Percentiles rank a stretch among this genome's conserved stretches.
Evolutionary conservation across 2,797 vertebrate genomes (phyloP).

Genomic region (Phrynocephalus vlangalii): DNA sequence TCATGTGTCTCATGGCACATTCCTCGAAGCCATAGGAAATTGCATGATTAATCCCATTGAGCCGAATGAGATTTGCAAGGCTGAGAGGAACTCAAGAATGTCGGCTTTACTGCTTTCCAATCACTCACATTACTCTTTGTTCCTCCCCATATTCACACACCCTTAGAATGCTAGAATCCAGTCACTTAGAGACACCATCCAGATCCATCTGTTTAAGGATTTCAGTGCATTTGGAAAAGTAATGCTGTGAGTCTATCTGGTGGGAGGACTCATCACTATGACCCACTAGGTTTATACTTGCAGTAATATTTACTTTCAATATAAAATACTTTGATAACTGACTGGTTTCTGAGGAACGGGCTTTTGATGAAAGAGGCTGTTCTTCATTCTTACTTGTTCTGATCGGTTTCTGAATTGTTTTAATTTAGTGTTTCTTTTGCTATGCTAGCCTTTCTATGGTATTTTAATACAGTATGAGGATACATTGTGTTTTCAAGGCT

Average conservation of each 20-base stretch:
- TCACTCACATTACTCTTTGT: constrained; percentile 10
- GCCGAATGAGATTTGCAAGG: constrained; percentile 35
- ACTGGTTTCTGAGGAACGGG: neutral
- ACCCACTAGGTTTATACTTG: constrained; percentile 8
- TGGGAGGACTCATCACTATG: neutral
- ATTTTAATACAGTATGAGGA: no score
- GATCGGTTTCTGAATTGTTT: no score
- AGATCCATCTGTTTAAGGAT: constrained; percentile 26
- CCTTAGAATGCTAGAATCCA: neutral
- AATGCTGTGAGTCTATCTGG: neutral
- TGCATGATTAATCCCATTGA: constrained; percentile 30
- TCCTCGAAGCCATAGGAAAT: neutral
- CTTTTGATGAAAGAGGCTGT: no score
- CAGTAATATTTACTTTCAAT: neutral
- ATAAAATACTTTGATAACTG: neutral
- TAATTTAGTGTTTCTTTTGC: no score
- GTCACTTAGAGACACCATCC: neutral
- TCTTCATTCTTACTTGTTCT: no score
- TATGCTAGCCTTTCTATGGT: no score
- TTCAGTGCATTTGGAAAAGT: constrained; percentile 6
- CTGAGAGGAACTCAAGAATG: neutral
- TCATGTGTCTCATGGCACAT: neutral
- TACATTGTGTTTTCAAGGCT: no score
- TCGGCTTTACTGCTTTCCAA: constrained; percentile 4
- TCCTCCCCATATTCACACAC: neutral